A percentile compares a stretch with the other conserved stretches of the same genome.
Evolutionary conservation across 2,797 vertebrate genomes (phyloP).

Genomic region (Darevskia mixta): DNA sequence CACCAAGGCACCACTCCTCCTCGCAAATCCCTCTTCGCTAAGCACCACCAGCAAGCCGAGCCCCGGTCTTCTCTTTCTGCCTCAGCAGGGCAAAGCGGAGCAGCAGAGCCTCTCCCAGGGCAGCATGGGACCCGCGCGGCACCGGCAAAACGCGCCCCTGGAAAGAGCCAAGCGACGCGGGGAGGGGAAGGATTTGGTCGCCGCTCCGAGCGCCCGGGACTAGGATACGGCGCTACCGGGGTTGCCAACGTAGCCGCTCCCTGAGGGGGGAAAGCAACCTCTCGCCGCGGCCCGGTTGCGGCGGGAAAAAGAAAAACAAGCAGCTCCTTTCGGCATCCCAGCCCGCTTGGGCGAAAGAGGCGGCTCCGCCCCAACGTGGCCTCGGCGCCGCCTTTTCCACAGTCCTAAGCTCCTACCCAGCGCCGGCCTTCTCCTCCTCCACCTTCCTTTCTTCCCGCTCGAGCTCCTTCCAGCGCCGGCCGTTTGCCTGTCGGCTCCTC

Average conservation of each 20-base stretch:
- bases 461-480: neutral
- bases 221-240: too few relatives aligned
- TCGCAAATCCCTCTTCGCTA: neutral
- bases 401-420: neutral
- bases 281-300: neutral
- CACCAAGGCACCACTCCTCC: neutral
- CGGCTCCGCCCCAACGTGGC: neutral
- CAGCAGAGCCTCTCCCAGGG: neutral
- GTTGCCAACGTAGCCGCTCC: neutral
- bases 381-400: neutral
- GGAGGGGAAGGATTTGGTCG: too few relatives aligned
- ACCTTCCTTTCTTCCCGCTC: neutral
- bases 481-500: neutral
- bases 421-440: neutral
- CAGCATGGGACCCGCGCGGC: neutral
- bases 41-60: neutral
- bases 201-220: too few relatives aligned
- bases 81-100: neutral
- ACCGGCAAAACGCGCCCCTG: too few relatives aligned
- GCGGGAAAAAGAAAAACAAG: neutral
- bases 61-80: neutral
- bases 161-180: neutral
- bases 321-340: neutral
- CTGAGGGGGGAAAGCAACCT: neutral
- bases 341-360: neutral